Percentiles rank a stretch among this genome's conserved stretches.
Conservation (phyloP, 2,797 vertebrate genomes). For the Odontamblyopus rebecca region DNA sequence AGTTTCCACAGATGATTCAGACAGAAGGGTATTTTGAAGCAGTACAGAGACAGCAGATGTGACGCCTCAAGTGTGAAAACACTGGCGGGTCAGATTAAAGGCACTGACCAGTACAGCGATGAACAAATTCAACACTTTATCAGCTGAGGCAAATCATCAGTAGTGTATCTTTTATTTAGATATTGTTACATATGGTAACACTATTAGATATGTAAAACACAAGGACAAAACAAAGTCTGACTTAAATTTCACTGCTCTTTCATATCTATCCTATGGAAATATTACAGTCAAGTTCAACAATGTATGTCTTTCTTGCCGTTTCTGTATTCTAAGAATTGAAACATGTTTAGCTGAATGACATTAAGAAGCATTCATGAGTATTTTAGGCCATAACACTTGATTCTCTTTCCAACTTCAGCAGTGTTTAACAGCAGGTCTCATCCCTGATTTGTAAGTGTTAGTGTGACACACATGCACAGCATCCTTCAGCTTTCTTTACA, state of each 20-base stretch:
- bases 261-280: neutral
- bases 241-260: neutral
- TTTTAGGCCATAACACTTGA: neutral
- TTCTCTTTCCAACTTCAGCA: neutral
- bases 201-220: neutral
- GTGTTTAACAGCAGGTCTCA: neutral
- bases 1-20: neutral
- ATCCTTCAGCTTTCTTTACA: neutral
- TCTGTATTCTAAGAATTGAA: neutral
- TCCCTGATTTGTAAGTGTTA: too few relatives aligned
- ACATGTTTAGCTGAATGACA: too few relatives aligned
- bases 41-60: neutral
- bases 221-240: neutral
- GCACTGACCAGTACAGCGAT: neutral
- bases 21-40: neutral
- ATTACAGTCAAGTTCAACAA: neutral
- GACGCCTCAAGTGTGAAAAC: neutral
- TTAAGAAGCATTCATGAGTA: neutral
- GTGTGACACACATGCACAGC: neutral
- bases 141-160: neutral
- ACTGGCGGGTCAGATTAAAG: neutral
- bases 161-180: neutral
- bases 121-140: neutral
- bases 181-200: too few relatives aligned
- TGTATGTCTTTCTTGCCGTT: neutral